Evolutionary conservation across 2,888 invertebrate genomes (phyloP).

Genomic region (Phrixothrix hirtus): DNA sequence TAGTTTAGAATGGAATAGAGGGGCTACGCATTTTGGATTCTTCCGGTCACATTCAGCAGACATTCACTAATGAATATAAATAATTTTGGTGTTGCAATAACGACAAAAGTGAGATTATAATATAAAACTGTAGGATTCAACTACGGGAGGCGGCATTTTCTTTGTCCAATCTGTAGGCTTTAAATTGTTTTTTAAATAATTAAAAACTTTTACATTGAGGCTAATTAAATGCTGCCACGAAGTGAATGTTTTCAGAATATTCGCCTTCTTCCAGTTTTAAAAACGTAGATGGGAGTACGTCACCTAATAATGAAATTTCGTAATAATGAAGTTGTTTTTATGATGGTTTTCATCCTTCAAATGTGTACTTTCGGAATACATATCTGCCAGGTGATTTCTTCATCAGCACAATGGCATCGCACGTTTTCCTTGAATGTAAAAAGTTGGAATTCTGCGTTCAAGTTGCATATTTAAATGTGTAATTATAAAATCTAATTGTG

Average conservation of each 20-base stretch:
- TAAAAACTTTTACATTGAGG: too few species aligned
- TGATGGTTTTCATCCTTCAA: constrained; percentile 6
- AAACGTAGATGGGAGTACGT: not conserved
- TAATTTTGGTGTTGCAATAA: not conserved
- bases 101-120: too few species aligned
- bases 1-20: not conserved
- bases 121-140: too few species aligned
- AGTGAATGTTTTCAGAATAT: not conserved
- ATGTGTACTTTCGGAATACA: not conserved
- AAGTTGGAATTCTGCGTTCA: not conserved
- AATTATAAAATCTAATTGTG: not conserved
- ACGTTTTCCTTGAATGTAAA: constrained; percentile 7
- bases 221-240: too few species aligned
- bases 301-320: not conserved
- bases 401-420: constrained; percentile 1
- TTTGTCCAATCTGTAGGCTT: too few species aligned
- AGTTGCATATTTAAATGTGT: not conserved
- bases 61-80: constrained; percentile 10
- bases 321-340: not conserved
- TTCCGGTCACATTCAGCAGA: constrained; percentile 11
- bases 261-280: not conserved
- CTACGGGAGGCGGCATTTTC: too few species aligned
- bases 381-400: constrained; percentile 8
- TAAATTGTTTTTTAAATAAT: too few species aligned
- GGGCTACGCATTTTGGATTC: constrained; percentile 7